Percentiles rank a stretch among this genome's conserved stretches.
Conservation (phyloP, 2,797 vertebrate genomes). For the Neopelma chrysocephalum region DNA sequence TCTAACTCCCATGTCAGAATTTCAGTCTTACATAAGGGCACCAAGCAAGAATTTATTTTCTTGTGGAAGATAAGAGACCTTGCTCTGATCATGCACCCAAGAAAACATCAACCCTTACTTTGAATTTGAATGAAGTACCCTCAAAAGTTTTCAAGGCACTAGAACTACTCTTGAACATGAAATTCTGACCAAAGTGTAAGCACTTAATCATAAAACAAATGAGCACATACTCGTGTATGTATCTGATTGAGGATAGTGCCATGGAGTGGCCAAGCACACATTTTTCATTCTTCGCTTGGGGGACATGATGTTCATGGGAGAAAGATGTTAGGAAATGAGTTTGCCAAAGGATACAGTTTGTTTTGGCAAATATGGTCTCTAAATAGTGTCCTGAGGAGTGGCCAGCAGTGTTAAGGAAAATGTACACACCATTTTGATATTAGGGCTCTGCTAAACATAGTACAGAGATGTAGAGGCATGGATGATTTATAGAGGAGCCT, state of each 20-base stretch:
- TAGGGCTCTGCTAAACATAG: slow-evolving; percentile 33
- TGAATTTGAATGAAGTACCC: background rate
- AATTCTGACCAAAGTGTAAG: background rate
- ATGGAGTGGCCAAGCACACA: background rate
- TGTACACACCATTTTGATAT: background rate
- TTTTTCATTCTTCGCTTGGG: background rate
- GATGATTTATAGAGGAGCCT: slow-evolving; percentile 1
- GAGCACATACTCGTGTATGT: background rate
- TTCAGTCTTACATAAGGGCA: background rate
- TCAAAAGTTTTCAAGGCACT: background rate
- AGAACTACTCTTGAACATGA: background rate
- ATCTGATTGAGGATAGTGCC: background rate
- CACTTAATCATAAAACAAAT: background rate
- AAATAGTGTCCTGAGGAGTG: background rate
- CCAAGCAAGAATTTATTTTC: background rate
- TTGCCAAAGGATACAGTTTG: slow-evolving; percentile 1
- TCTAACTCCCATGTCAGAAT: background rate
- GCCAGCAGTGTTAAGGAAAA: slow-evolving; percentile 5
- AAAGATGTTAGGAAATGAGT: background rate
- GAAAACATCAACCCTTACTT: background rate
- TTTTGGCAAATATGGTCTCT: slow-evolving; percentile 28
- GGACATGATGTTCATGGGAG: background rate
- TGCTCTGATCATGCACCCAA: background rate
- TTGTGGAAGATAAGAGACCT: background rate
- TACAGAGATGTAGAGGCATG: background rate